These are phyloP conservation scores for Arvicanthis niloticus DNA, from an alignment of 2,113 vertebrate species.

Conservation along the genomic window DNA sequence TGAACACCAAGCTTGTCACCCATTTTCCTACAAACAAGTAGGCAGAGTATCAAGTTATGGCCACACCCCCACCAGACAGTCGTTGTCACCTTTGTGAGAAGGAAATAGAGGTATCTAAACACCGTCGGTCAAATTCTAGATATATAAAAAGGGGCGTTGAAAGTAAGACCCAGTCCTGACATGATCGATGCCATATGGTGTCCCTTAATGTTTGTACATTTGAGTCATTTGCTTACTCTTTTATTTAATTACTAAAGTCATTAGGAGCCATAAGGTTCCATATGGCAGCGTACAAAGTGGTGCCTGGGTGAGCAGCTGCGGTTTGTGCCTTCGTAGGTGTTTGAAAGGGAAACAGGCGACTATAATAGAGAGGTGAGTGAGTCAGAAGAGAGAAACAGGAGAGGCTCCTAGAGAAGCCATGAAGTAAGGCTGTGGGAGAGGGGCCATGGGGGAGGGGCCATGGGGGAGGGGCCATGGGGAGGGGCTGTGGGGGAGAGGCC, in stretches of 20 bases:
- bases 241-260: constrained; percentile 47
- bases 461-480: too few species aligned
- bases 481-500: too few species aligned
- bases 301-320: not conserved
- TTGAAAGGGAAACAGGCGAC: constrained; percentile 20
- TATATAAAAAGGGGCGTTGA: not conserved
- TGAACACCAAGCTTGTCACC: not conserved
- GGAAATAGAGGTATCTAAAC: not conserved
- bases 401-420: not conserved
- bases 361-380: not conserved
- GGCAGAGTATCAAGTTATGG: not conserved
- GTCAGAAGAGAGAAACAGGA: not conserved
- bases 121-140: not conserved
- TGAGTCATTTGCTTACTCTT: not conserved
- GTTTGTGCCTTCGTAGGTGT: not conserved
- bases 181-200: not conserved
- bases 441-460: too few species aligned
- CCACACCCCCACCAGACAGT: not conserved
- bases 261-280: not conserved
- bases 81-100: not conserved
- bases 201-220: not conserved
- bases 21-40: constrained; percentile 23
- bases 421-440: not conserved
- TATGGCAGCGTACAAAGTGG: not conserved
- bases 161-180: not conserved